Evolutionary conservation across 2,797 vertebrate species (phyloP).

Genomic region (Leuciscus waleckii): DNA sequence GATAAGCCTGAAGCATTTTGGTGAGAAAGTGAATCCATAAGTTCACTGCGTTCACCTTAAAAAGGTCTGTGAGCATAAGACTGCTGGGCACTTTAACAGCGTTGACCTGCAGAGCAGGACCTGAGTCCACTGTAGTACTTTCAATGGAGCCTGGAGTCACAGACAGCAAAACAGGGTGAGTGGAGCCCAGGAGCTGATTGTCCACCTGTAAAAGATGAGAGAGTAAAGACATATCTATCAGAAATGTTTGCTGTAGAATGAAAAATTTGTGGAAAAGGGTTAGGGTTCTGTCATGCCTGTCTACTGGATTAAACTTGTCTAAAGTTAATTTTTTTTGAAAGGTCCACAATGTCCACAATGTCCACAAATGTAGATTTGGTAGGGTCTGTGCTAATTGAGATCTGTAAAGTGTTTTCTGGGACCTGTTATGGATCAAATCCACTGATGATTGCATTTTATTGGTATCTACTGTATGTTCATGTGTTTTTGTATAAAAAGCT

Average conservation of each 20-base stretch:
- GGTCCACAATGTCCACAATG: neutral
- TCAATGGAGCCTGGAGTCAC: slow-evolving; percentile 85
- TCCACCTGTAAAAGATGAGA: slow-evolving; percentile 83
- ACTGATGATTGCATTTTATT: neutral
- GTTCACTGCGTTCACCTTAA: slow-evolving; percentile 82
- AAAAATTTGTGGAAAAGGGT: neutral
- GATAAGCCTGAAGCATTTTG: neutral
- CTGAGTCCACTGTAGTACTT: slow-evolving; percentile 77
- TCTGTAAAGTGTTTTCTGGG: neutral
- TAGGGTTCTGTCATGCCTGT: neutral
- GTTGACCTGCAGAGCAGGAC: slow-evolving; percentile 91
- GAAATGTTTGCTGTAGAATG: neutral
- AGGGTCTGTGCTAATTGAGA: neutral
- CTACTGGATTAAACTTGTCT: neutral
- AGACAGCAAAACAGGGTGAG: slow-evolving; percentile 91
- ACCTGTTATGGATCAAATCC: neutral
- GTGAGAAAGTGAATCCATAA: neutral
- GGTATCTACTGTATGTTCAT: neutral
- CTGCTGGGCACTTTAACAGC: slow-evolving; percentile 93
- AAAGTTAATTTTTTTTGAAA: neutral
- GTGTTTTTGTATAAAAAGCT: neutral
- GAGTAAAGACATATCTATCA: neutral
- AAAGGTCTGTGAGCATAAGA: slow-evolving; percentile 91
- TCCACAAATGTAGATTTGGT: neutral
- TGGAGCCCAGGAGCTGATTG: slow-evolving; percentile 95